These are phyloP conservation scores for Lithophane socia DNA, from an alignment of 2,888 invertebrate species.

Conservation along the genomic window DNA sequence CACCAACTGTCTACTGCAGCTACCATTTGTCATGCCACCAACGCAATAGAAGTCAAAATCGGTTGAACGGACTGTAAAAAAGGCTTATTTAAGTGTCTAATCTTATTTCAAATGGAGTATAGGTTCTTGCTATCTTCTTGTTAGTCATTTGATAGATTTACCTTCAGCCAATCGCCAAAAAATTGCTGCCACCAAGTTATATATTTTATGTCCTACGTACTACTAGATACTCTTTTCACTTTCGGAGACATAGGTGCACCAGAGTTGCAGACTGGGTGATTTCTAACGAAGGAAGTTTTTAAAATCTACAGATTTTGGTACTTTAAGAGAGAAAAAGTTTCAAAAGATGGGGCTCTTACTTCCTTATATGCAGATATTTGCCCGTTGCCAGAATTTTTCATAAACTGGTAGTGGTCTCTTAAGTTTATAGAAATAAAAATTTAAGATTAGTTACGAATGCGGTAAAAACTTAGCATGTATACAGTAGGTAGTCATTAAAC, in stretches of 20 bases:
- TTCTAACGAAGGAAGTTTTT: constrained; percentile 19
- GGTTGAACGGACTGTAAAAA: too few relatives aligned
- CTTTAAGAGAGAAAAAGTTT: neutral
- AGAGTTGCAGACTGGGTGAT: neutral
- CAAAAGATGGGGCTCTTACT: neutral
- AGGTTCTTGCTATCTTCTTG: constrained; percentile 49
- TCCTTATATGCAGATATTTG: constrained; percentile 9
- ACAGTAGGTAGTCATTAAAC: constrained; percentile 24
- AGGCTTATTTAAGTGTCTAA: too few relatives aligned
- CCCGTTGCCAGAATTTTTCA: neutral
- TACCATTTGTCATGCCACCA: too few relatives aligned
- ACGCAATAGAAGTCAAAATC: too few relatives aligned
- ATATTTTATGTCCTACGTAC: too few relatives aligned
- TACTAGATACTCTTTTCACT: neutral
- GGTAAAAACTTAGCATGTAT: constrained; percentile 16
- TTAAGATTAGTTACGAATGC: neutral
- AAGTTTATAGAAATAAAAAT: constrained; percentile 1
- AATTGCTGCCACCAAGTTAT: constrained; percentile 37
- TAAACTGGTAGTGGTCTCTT: neutral
- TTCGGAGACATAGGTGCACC: constrained; percentile 8
- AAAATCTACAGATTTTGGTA: neutral
- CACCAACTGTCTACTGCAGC: too few relatives aligned
- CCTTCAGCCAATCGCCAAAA: constrained; percentile 40
- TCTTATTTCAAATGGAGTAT: too few relatives aligned
- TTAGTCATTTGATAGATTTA: constrained; percentile 55